Conservation (phyloP, 2,888 invertebrate species). For the Frankliniella intonsa region DNA sequence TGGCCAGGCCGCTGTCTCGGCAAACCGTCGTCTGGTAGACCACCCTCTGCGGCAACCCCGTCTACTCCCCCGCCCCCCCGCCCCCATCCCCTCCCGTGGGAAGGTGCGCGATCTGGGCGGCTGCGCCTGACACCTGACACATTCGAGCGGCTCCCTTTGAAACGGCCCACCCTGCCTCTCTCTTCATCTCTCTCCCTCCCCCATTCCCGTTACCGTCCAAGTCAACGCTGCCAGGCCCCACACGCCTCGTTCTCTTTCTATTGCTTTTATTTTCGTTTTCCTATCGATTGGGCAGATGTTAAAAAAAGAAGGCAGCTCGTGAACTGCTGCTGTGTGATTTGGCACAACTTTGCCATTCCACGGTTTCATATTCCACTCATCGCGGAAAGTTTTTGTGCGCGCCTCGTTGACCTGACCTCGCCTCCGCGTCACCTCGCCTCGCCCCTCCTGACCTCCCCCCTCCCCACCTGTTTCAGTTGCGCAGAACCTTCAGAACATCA, state of each 20-base stretch:
- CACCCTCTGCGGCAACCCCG: background rate
- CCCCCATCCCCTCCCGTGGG: background rate
- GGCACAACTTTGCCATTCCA: no score
- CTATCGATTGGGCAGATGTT: no score
- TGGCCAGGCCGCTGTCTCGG: background rate
- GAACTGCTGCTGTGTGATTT: no score
- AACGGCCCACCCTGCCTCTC: background rate
- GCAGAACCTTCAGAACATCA: slow-evolving; percentile 47
- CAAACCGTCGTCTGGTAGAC: no score
- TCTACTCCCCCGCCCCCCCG: background rate
- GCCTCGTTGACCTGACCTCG: no score
- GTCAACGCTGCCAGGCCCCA: no score
- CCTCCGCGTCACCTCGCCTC: background rate
- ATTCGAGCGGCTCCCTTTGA: background rate
- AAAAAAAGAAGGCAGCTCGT: no score
- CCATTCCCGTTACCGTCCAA: background rate
- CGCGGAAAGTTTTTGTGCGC: no score
- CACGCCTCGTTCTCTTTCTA: no score
- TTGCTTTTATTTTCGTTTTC: no score
- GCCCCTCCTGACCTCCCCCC: background rate
- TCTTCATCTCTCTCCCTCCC: background rate
- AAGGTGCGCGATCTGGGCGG: background rate
- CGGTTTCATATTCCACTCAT: no score
- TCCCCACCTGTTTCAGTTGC: slow-evolving; percentile 43
- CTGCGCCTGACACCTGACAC: slow-evolving; percentile 16